Conservation (phyloP, 2,888 invertebrate species). For the Amblyjoppa proteus region DNA sequence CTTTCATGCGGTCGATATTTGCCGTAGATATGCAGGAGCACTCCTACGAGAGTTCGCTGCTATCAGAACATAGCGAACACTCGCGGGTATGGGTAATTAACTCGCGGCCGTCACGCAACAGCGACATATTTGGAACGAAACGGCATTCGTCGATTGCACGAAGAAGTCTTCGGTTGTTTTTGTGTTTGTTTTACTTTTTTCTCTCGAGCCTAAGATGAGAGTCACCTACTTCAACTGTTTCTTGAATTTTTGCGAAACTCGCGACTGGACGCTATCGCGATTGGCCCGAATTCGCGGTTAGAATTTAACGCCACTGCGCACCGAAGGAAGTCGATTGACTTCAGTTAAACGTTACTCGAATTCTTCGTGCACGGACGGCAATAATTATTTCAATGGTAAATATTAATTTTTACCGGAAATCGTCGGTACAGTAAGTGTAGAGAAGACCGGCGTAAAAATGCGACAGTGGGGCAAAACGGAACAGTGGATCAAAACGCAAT, state of each 20-base stretch:
- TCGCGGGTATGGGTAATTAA: conserved; percentile 55
- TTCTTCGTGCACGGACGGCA: no score
- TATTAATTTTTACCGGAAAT: no score
- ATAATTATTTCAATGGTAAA: no score
- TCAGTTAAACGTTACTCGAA: no score
- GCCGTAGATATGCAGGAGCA: not conserved
- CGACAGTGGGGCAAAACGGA: no score
- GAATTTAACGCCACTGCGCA: not conserved
- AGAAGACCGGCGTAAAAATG: no score
- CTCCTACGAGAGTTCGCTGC: not conserved
- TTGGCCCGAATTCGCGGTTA: not conserved
- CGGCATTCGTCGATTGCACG: conserved; percentile 55
- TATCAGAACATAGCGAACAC: conserved; percentile 38
- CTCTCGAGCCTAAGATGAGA: conserved; percentile 27
- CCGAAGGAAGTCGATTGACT: not conserved
- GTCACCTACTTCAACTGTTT: conserved; percentile 51
- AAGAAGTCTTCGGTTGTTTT: conserved; percentile 18
- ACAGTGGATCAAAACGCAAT: no score
- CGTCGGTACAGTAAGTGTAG: no score
- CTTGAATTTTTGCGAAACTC: not conserved
- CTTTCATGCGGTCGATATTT: conserved; percentile 8
- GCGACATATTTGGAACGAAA: conserved; percentile 66
- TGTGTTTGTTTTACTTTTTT: conserved; percentile 2
- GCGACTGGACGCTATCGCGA: not conserved
- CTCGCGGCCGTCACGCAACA: conserved; percentile 58